A percentile compares a stretch with the other conserved stretches of the same genome.
phyloP scores from a whole-genome alignment of 2,888 invertebrate genomes.

The Parnassius orleans region DNA sequence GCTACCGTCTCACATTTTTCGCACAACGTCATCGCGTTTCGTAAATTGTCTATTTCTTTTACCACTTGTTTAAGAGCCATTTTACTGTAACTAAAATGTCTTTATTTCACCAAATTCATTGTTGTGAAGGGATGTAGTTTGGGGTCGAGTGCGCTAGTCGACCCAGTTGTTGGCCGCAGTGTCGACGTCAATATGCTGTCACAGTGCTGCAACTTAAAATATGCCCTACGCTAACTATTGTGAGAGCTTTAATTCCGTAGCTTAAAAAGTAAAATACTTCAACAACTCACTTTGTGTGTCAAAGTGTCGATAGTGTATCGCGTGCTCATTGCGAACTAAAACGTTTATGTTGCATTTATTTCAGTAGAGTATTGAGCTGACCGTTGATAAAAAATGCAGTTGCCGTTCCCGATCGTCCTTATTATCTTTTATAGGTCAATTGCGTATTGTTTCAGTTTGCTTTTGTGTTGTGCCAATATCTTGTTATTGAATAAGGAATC shows the following conservation, averaged over 20 bases:
- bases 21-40: conserved; percentile 16
- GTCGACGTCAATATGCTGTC: conserved; percentile 55
- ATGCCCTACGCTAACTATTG: conserved; percentile 28
- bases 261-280: conserved; percentile 41
- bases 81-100: conserved; percentile 25
- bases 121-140: conserved; percentile 37
- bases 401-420: conserved; percentile 41
- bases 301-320: conserved; percentile 44
- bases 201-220: conserved; percentile 27
- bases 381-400: conserved; percentile 50
- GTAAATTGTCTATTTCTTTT: conserved; percentile 4
- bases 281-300: conserved; percentile 37
- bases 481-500: not conserved
- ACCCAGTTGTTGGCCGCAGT: conserved; percentile 55
- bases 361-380: conserved; percentile 37
- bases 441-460: conserved; percentile 19
- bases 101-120: conserved; percentile 20
- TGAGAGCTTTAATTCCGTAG: conserved; percentile 37
- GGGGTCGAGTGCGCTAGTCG: conserved; percentile 63
- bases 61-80: conserved; percentile 5
- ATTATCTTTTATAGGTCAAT: conserved; percentile 38
- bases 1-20: conserved; percentile 3
- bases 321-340: conserved; percentile 51
- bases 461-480: conserved; percentile 3
- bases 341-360: conserved; percentile 53